Conservation (phyloP, 1,140 invertebrate species). For the Augochlora pura region DNA sequence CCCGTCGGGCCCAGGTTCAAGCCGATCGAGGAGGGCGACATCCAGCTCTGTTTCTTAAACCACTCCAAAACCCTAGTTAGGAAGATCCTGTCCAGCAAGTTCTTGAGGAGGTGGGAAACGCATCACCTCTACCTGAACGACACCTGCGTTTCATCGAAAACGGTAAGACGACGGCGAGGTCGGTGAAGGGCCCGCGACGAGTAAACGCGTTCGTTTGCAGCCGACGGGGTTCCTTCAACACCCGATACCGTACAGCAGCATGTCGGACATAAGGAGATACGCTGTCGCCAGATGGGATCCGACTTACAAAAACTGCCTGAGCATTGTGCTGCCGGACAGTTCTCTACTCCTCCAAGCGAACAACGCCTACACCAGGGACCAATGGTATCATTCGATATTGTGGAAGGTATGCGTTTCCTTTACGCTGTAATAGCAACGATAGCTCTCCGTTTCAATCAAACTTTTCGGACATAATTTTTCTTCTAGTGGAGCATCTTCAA, state of each 20-base stretch:
- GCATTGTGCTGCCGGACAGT: conserved; percentile 89
- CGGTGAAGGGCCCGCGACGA: neutral
- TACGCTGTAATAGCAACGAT: no score
- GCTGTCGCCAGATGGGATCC: conserved; percentile 90
- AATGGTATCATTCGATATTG: conserved; percentile 91
- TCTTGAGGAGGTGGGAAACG: conserved; percentile 89
- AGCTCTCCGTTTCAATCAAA: no score
- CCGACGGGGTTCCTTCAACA: conserved; percentile 87
- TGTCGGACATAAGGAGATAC: conserved; percentile 87
- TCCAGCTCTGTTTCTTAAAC: conserved; percentile 89
- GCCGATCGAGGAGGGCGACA: conserved; percentile 87
- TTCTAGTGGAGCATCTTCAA: conserved; percentile 90
- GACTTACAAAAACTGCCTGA: conserved; percentile 89
- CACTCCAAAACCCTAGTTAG: conserved; percentile 90
- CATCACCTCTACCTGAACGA: conserved; percentile 88
- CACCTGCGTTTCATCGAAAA: conserved; percentile 87
- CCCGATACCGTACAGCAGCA: conserved; percentile 87
- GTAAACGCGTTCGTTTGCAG: conserved; percentile 79
- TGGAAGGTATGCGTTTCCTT: conserved; percentile 86
- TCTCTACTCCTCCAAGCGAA: conserved; percentile 90
- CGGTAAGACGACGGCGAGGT: conserved; percentile 81
- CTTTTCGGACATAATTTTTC: neutral
- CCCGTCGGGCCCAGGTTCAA: conserved; percentile 87
- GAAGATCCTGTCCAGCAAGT: conserved; percentile 91
- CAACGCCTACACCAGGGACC: conserved; percentile 90